Evolutionary conservation across 1,140 invertebrate species (phyloP), one percentile per base, ranked within the genome.

Genomic region (Mamestra configurata): DNA sequence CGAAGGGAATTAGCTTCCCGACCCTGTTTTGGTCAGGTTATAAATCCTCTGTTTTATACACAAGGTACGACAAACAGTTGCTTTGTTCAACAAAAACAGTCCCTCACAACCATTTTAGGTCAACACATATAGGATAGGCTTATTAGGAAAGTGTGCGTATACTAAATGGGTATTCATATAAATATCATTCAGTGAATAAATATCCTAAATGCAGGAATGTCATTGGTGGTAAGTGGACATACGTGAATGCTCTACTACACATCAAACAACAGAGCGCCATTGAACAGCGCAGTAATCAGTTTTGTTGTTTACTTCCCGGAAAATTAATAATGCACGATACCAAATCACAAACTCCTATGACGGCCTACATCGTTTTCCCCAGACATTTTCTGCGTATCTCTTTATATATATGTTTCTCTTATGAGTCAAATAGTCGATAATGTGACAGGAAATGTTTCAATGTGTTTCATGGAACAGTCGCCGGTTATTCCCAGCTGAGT

Each of bases 391-490:
- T 18, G 43, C 57, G 73, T 46, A 76, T 61, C 57, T 61, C 46
- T 77, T 37, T 66, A 53, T 68, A 37, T 68, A 37, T 27, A 13
- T 57, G 71, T 55, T 37, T 49, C 75, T 53, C 27, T 11, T 68
- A 61, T 66, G 53, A 86, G 75, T 81, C 75, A 82, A 82, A 83
- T 76, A 80, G 79, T 83, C 77, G 79, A 82, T 88, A 88, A 88
- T 85, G 84, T 82, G 87, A 86, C 84, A 83, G 85, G 84, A 85
- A 85, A 86, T 79, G 84, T 84, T 81, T 79, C 82, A 85, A 87
- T 87, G 84, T 84, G 85, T 85, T 83, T 84, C 84, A 81, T 80
- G 84, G 77, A 77, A 82, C 72, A 59, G 27, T 78, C 53, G 31
- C 79, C 72, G 80, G 81, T 79, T 86, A 87, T 86, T 86, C 84